Base-by-base conservation (phyloP, 2,888 invertebrate genomes). In the Hanleya hanleyi region DNA sequence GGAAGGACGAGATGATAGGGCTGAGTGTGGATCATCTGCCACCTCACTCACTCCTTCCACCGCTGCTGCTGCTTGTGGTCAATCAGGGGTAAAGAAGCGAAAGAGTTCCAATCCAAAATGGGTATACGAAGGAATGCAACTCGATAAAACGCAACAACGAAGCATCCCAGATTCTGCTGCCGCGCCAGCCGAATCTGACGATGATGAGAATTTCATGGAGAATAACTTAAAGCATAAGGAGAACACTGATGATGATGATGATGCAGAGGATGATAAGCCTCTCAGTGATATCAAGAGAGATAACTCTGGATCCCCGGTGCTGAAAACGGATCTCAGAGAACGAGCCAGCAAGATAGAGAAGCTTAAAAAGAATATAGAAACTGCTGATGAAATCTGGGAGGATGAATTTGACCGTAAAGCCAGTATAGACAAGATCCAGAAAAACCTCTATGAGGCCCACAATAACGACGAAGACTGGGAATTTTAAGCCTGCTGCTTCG, bases 101-200 rank as follows among this genome's bases (percentile, higher is more conserved):
- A 98, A 98, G 92, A 97, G 97, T 0, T 97, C 97, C 0, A 97
- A 97, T 69, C 98, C 98, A 1, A 97, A 98, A 91, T 97, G 98
- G 97, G 97, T 98, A 4, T 97, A 97, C 91, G 98, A 98, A 7
- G 96, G 96, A 6, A 81, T 88, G 12, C 89, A 90, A 77, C 77
- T 90, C 71, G 86, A 90, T 71, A 81, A 86, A 79, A 76, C 84
- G 37, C 50, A 62, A 51, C 57, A 47, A 64, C 64, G 51, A 49
- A 26, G 32, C 84, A 96, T 96, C 95, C 95, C 95, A 87, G 95
- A 64, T 22, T 73, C 67, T 18, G 73, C 49, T 33, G 77, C 69
- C 18, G n/a, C 37, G 3, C 1, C 35, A 12, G 41, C 15, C 2
- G 32, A 51, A 4, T 7, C 12, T n/a, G 15, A 36, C 22, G 51